Conservation (phyloP, 1,140 invertebrate species). For the Eriosoma lanigerum region DNA sequence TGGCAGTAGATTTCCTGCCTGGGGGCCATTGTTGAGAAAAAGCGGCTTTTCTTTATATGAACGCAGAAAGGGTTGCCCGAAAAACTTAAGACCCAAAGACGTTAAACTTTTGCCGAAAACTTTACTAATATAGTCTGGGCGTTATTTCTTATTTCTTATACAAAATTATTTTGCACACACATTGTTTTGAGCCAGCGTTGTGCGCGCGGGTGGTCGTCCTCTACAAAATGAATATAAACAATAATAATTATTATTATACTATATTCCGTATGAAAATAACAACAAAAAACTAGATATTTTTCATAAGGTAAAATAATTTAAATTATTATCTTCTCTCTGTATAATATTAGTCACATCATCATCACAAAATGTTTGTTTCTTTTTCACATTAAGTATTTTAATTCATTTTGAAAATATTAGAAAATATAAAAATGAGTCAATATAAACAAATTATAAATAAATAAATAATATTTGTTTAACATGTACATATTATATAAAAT, state of each 20-base stretch:
- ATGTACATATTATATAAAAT: too few relatives aligned
- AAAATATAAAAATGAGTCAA: too few relatives aligned
- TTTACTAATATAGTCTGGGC: constrained; percentile 50
- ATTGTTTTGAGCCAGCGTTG: constrained; percentile 2
- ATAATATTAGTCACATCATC: too few relatives aligned
- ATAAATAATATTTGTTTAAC: too few relatives aligned
- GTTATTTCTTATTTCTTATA: constrained; percentile 50
- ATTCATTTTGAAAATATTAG: too few relatives aligned
- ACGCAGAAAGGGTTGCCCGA: constrained; percentile 19
- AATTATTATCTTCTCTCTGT: too few relatives aligned
- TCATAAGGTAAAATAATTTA: too few relatives aligned
- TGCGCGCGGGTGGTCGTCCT: background rate
- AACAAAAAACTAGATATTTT: too few relatives aligned
- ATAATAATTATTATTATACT: background rate
- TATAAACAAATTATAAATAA: too few relatives aligned
- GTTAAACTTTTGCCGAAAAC: constrained; percentile 39
- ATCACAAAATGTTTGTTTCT: too few relatives aligned
- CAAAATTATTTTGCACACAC: constrained; percentile 41
- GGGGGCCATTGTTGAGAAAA: constrained; percentile 49
- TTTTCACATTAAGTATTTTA: too few relatives aligned
- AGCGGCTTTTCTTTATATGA: constrained; percentile 50
- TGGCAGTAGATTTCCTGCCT: constrained; percentile 38
- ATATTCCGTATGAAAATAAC: too few relatives aligned
- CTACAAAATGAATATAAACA: background rate
- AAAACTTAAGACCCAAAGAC: constrained; percentile 47